A percentile compares a stretch with the other conserved stretches of the same genome.
Conservation (phyloP, 2,113 vertebrate species). For the Phaethornis superciliosus region DNA sequence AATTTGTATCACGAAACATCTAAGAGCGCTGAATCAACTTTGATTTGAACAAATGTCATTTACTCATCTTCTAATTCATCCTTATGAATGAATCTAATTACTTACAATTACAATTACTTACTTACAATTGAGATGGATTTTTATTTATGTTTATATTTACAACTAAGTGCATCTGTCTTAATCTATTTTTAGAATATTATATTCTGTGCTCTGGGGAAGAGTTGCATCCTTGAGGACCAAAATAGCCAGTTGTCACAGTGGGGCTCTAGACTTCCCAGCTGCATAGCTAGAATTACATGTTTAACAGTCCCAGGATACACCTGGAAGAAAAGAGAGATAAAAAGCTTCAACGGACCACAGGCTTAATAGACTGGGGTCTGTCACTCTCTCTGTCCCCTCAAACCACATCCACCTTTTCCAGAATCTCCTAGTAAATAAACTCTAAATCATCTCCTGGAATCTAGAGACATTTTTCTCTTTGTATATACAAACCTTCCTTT, state of each 20-base stretch:
- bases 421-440: neutral
- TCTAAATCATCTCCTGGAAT: neutral
- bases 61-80: conserved; percentile 26
- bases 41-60: conserved; percentile 34
- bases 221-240: neutral
- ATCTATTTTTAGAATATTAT: conserved; percentile 40
- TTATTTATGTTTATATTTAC: conserved; percentile 49
- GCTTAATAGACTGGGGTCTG: neutral
- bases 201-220: neutral
- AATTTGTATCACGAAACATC: neutral
- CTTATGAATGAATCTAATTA: conserved; percentile 38
- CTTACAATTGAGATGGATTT: neutral
- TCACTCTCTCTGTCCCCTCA: neutral
- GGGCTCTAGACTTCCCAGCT: neutral
- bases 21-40: neutral
- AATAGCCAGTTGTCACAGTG: conserved; percentile 18
- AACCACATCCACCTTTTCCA: neutral
- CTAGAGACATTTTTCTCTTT: neutral
- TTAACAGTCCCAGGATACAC: neutral
- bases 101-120: neutral
- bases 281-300: neutral
- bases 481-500: neutral
- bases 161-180: conserved; percentile 12
- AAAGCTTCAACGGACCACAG: neutral
- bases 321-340: neutral